A percentile compares a stretch with the other conserved stretches of the same genome.
Evolutionary conservation across 2,888 invertebrate species (phyloP).

Genomic region (Papilio demoleus): DNA sequence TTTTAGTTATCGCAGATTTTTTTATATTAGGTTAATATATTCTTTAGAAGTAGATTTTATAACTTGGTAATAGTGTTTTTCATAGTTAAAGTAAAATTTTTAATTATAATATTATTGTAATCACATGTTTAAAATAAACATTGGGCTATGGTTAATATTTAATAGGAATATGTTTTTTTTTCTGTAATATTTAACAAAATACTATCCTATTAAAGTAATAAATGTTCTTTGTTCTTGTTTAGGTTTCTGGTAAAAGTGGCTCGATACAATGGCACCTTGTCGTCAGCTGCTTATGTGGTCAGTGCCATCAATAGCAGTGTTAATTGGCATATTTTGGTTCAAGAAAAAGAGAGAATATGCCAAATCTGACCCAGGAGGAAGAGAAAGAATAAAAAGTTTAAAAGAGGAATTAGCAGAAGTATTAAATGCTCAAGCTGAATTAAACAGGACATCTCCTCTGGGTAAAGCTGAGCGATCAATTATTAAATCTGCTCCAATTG

Average conservation of each 20-base stretch:
- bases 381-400: conserved; percentile 77
- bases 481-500: conserved; percentile 87
- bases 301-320: conserved; percentile 90
- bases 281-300: conserved; percentile 91
- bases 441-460: conserved; percentile 72
- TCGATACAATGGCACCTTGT: conserved; percentile 89
- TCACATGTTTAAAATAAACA: neutral
- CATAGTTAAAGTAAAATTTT: neutral
- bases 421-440: conserved; percentile 70
- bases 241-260: conserved; percentile 87
- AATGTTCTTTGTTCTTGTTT: conserved; percentile 64
- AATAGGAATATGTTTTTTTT: neutral
- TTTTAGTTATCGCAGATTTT: neutral
- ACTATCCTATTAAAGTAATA: neutral
- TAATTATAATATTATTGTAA: neutral
- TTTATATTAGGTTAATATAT: neutral
- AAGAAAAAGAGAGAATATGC: conserved; percentile 89
- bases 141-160: neutral
- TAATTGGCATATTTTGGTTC: conserved; percentile 92
- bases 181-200: no score
- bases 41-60: neutral
- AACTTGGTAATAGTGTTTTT: neutral
- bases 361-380: conserved; percentile 90
- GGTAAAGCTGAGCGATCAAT: conserved; percentile 72
- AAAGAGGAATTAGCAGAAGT: conserved; percentile 79